These are phyloP conservation scores for Talpa occidentalis DNA, from an alignment of 2,113 vertebrate species.

Conservation along the genomic window DNA sequence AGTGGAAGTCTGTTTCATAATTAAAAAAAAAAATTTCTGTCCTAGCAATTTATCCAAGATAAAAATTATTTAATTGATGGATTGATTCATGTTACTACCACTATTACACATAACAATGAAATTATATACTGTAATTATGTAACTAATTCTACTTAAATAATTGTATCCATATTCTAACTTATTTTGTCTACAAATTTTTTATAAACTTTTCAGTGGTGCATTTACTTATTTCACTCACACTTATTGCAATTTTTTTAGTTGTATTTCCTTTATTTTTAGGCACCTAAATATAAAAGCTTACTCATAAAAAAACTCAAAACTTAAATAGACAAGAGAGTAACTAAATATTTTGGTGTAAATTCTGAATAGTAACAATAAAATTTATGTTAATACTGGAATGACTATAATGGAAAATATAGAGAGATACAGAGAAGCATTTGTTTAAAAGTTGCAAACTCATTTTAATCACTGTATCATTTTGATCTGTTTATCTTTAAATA, in stretches of 20 bases:
- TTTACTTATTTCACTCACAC: background rate
- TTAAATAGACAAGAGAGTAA: background rate
- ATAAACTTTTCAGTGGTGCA: background rate
- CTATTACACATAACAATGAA: background rate
- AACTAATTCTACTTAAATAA: background rate
- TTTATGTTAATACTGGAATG: background rate
- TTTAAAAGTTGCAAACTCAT: background rate
- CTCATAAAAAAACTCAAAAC: background rate
- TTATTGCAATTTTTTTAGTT: background rate
- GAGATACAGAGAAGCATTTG: background rate
- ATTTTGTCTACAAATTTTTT: background rate
- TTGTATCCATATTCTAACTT: background rate
- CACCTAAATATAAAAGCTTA: constrained; percentile 15
- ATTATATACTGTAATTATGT: constrained; percentile 8
- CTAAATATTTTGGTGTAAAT: background rate
- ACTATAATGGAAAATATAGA: background rate
- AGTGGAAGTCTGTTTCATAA: background rate
- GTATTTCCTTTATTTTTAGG: background rate
- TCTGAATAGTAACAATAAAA: background rate
- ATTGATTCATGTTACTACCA: background rate
- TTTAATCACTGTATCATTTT: constrained; percentile 9
- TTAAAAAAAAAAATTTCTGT: background rate
- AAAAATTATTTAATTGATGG: background rate
- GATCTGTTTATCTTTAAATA: background rate
- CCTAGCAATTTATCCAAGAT: background rate